Base-by-base conservation (phyloP, 2,113 vertebrate genomes). In the Aphelocoma coerulescens region DNA sequence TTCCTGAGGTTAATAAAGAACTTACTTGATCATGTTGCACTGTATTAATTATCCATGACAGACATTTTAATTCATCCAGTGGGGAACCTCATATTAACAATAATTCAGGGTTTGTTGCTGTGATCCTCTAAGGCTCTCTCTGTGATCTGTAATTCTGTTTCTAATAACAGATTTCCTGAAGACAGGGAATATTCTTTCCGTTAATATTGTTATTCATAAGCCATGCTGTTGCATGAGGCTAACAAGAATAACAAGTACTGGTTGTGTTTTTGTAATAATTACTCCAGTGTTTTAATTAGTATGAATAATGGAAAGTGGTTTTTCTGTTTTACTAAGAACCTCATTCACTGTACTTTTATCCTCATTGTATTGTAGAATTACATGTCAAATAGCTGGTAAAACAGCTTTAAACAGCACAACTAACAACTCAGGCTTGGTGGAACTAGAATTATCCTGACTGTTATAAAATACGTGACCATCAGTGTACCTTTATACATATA, bases 11-110 rank as follows among this genome's bases (percentile, higher is more conserved):
- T 95, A 91, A 93, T 86, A 93, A 92, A 92, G 89, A 91, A 95
- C 74, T 85, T 89, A 51, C 73, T 76, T 76, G 88, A 94, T 95
- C 92, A 76, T 92, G 71, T 97, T 94, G 84, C 91, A 86, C 65
- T 72, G 46, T 78, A 95, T 96, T 84, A 96, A 97, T 96, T 96
- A 95, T 95, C 71, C 59, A 75, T 96, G 74, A 91, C 78, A 86
- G 51, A 72, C 71, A 66, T 93, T 92, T 95, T 69, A 89, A 93
- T 95, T 94, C 48, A 83, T 90, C 82, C 59, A 71, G 5, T 71
- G 48, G 63, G 81, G 46, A 95, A 94, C 44, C 61, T 89, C 62
- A 58, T 90, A 91, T 77, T 87, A 91, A 82, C 57, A 92, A 76
- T 91, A 93, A 94, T 88, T 94, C 62, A 69, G n/a, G n/a, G 57